Evolutionary conservation across 2,113 vertebrate species (phyloP).

Genomic region (Epinephelus moara): DNA sequence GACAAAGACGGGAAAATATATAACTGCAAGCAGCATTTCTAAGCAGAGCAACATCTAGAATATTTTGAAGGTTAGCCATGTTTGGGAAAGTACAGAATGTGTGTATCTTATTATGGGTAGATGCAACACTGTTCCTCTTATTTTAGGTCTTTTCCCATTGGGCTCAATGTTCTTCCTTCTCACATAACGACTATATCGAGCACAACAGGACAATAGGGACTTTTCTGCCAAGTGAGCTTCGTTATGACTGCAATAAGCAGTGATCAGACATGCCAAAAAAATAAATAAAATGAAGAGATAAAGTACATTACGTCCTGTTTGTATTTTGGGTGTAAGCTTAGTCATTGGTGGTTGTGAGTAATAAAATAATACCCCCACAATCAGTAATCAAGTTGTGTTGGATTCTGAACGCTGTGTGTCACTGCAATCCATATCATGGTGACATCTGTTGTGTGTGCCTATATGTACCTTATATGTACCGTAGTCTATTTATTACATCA

Average conservation of each 20-base stretch:
- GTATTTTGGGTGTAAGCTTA: not conserved
- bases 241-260: not conserved
- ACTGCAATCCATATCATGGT: too few species aligned
- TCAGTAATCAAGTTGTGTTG: too few species aligned
- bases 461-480: too few species aligned
- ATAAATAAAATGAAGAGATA: not conserved
- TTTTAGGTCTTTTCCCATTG: not conserved
- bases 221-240: not conserved
- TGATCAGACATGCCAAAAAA: not conserved
- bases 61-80: not conserved
- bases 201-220: not conserved
- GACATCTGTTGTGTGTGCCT: too few species aligned
- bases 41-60: not conserved
- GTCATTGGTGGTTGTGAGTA: not conserved
- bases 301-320: not conserved
- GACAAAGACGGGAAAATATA: conserved; percentile 7
- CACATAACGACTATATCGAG: not conserved
- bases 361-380: too few species aligned
- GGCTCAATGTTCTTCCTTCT: not conserved
- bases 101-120: not conserved
- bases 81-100: not conserved
- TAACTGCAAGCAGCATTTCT: not conserved
- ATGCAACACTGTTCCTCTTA: not conserved
- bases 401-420: too few species aligned
- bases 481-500: too few species aligned